These are phyloP conservation scores for Bovichtus diacanthus DNA, from an alignment of 2,797 vertebrate genomes.

Conservation along the genomic window DNA sequence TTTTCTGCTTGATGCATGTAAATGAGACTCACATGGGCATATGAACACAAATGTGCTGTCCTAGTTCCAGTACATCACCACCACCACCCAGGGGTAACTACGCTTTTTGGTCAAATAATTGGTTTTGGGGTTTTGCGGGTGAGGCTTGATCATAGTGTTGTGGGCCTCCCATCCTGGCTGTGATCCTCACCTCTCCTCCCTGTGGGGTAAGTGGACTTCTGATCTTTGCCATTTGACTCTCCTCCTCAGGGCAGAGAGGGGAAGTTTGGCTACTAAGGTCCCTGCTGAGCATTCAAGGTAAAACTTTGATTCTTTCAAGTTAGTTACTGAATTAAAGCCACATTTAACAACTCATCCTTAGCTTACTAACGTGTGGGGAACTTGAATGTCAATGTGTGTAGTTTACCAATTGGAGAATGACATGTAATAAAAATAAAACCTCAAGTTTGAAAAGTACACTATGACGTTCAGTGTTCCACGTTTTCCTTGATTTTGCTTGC, in stretches of 20 bases:
- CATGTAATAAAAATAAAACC: neutral
- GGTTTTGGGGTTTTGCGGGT: conserved; percentile 51
- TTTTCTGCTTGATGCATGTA: conserved; percentile 79
- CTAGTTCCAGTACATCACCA: conserved; percentile 56
- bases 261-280: conserved; percentile 82
- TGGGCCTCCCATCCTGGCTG: conserved; percentile 79
- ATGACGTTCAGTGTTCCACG: conserved; percentile 49
- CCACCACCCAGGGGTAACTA: conserved; percentile 64
- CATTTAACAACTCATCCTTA: conserved; percentile 45
- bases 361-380: conserved; percentile 33
- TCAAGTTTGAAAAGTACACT: conserved; percentile 5
- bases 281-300: conserved; percentile 84
- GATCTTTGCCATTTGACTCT: conserved; percentile 83
- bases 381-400: conserved; percentile 48
- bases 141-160: conserved; percentile 74
- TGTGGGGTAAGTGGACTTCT: conserved; percentile 86
- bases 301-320: conserved; percentile 71
- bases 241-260: conserved; percentile 83
- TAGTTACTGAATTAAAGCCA: conserved; percentile 40
- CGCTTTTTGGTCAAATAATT: conserved; percentile 60
- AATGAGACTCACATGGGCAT: conserved; percentile 61
- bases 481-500: conserved; percentile 52
- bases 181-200: conserved; percentile 79
- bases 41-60: conserved; percentile 60
- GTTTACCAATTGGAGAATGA: conserved; percentile 25